Evolutionary conservation across 2,888 invertebrate genomes (phyloP), one percentile per base, ranked within the genome.

Genomic region (Phalera bucephala): DNA sequence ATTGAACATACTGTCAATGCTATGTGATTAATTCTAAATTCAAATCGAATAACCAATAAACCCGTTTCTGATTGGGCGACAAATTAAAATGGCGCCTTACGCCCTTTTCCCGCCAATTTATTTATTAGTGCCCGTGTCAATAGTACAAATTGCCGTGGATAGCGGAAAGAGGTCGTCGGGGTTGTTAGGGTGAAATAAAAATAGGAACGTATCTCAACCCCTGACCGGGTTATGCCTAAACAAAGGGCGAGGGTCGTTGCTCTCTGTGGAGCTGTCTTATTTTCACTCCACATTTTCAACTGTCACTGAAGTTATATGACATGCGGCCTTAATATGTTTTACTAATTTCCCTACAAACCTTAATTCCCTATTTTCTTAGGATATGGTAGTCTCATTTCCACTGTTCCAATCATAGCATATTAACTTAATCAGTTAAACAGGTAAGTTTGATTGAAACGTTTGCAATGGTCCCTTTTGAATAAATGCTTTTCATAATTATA

Each of bases 211-310:
- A 29, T 12, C 35, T 36, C 55, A 49, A 64, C 64, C 64, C 44
- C 47, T 71, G 58, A 69, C 70, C 69, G 51, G 63, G 67, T 69
- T 66, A 59, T 58, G 36, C 38, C 45, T 56, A 53, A 53, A 59
- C 56, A 65, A 56, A 60, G 66, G 36, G 33, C 36, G 40, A 42
- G n/a, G 25, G 11, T 25, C 25, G 12, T 6, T 11, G 25, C 12
- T 7, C 25, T 13, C 12, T 12, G 6, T 10, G n/a, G 10, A 10
- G 21, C 22, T 22, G 5, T 22, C 10, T 22, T 22, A 0, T 2
- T 10, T 10, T 10, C 10, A 4, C 22, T 22, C n/a, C n/a, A n/a
- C n/a, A n/a, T n/a, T n/a, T n/a, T n/a, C n/a, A n/a, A n/a, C n/a
- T n/a, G n/a, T n/a, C n/a, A n/a, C n/a, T n/a, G n/a, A n/a, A n/a